phyloP scores from a whole-genome alignment of 1,140 invertebrate genomes.

The Hyles euphorbiae region DNA sequence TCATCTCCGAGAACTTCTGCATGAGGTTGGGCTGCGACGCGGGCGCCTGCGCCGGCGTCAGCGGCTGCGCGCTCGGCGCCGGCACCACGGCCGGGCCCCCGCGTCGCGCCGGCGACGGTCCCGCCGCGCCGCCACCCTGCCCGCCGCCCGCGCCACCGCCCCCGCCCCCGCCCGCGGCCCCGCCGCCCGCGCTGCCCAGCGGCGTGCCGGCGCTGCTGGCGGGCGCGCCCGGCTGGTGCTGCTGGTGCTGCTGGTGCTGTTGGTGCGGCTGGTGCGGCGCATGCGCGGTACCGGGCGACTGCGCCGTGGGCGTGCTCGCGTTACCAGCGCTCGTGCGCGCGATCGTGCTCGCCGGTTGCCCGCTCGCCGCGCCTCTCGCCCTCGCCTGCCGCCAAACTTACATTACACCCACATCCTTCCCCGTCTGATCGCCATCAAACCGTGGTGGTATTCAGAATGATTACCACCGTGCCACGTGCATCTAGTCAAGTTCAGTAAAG shows the following conservation, averaged over 20 bases:
- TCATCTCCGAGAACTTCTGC: constrained; percentile 89
- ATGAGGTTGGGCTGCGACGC: constrained; percentile 82
- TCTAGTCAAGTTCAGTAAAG: too few species aligned
- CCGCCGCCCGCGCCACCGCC: constrained; percentile 28
- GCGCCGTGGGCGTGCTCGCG: constrained; percentile 53
- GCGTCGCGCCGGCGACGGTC: constrained; percentile 45
- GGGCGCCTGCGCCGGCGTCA: constrained; percentile 53
- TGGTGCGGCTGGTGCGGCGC: constrained; percentile 27
- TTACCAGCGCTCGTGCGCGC: constrained; percentile 71
- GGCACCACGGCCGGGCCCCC: constrained; percentile 79
- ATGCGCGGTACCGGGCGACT: constrained; percentile 51
- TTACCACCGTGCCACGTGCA: too few species aligned
- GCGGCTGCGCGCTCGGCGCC: constrained; percentile 52
- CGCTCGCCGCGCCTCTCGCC: constrained; percentile 67
- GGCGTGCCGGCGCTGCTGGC: not conserved
- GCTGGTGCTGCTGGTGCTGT: constrained; percentile 37
- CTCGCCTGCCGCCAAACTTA: constrained; percentile 49
- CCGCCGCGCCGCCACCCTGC: constrained; percentile 31
- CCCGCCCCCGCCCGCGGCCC: constrained; percentile 20
- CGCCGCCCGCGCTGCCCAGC: constrained; percentile 41
- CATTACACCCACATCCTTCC: constrained; percentile 5
- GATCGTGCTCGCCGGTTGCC: constrained; percentile 59
- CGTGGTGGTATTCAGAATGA: too few species aligned
- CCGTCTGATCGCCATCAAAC: not conserved
- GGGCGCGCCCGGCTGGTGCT: constrained; percentile 43